Evolutionary conservation across 2,113 vertebrate species (phyloP).

Genomic region (Spea bombifrons): DNA sequence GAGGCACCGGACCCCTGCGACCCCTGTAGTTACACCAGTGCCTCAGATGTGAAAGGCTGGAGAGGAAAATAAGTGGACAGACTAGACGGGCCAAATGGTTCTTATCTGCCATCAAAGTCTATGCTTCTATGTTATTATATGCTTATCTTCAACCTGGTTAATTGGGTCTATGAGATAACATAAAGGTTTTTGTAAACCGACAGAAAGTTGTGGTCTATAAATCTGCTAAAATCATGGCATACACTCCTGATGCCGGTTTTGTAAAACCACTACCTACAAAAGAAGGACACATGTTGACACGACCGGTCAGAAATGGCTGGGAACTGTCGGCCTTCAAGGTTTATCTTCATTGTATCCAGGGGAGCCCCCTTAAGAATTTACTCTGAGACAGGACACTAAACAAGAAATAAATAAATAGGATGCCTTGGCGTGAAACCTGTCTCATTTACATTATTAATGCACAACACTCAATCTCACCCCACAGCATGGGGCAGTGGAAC

Average conservation of each 20-base stretch:
- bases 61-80: no score
- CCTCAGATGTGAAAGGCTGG: no score
- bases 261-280: background rate
- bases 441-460: conserved; percentile 27
- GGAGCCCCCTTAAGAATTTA: conserved; percentile 12
- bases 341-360: conserved; percentile 6
- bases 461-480: conserved; percentile 30
- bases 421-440: conserved; percentile 26
- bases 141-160: no score
- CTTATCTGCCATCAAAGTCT: no score
- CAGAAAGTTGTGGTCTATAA: background rate
- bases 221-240: background rate
- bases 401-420: conserved; percentile 38
- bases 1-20: no score
- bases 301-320: background rate
- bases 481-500: conserved; percentile 33
- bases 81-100: no score
- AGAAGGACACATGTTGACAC: background rate
- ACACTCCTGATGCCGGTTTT: background rate
- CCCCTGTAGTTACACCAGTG: no score
- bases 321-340: conserved; percentile 5
- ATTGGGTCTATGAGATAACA: no score
- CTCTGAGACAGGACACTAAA: conserved; percentile 16
- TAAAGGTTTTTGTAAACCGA: no score
- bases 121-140: no score